These are phyloP conservation scores for Sycophila sp. DNA, from an alignment of 1,140 invertebrate genomes.

Conservation along the genomic window DNA sequence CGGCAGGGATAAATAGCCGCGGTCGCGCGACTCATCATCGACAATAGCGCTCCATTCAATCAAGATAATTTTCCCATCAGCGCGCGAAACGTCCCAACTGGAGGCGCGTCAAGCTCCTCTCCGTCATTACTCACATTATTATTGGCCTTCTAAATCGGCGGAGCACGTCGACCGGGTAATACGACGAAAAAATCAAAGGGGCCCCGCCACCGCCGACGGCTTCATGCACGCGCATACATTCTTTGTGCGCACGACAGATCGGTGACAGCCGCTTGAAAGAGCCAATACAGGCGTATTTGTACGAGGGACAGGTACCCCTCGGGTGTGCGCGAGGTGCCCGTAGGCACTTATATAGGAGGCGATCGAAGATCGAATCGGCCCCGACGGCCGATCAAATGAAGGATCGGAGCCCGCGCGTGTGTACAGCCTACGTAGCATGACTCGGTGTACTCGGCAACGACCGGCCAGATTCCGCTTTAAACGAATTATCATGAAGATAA, in stretches of 20 bases:
- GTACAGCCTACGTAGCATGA: constrained; percentile 53
- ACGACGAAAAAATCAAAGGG: neutral
- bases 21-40: no score
- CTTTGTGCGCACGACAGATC: constrained; percentile 7
- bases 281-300: neutral
- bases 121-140: no score
- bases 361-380: neutral
- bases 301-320: no score
- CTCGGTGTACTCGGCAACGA: constrained; percentile 44
- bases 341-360: neutral
- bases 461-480: constrained; percentile 50
- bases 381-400: constrained; percentile 3
- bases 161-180: neutral
- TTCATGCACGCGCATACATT: neutral
- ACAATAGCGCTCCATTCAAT: neutral
- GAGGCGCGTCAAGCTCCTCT: no score
- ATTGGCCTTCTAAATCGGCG: neutral
- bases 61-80: constrained; percentile 30
- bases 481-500: constrained; percentile 48
- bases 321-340: no score
- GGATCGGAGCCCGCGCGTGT: neutral
- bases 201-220: neutral
- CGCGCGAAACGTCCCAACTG: neutral
- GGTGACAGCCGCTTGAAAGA: constrained; percentile 16
- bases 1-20: no score